These are phyloP conservation scores for Strongylocentrotus purpuratus DNA, from an alignment of 35 echinoderm and acorn worm genomes.

Conservation along the genomic window DNA sequence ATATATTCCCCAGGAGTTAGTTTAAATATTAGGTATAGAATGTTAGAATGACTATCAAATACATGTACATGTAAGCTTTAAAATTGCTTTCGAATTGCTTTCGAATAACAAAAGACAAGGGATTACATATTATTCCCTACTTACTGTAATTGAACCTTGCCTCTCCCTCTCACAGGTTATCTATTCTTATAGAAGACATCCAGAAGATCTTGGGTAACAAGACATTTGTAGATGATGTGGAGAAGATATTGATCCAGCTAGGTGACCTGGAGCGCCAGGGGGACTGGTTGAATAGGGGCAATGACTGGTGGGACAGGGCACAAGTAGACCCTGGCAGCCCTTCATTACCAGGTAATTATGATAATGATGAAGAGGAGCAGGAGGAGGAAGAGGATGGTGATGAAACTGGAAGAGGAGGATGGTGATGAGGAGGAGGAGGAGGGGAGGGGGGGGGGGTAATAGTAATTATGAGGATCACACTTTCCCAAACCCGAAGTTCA, in stretches of 20 bases:
- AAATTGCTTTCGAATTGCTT: no score
- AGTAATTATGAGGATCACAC: no score
- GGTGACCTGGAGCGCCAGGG: constrained; percentile 47
- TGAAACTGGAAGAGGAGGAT: not conserved
- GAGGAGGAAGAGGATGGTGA: no score
- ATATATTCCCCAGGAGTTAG: no score
- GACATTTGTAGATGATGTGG: constrained; percentile 50
- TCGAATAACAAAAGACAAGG: no score
- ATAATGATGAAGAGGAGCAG: not conserved
- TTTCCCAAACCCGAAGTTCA: no score
- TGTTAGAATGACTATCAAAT: no score
- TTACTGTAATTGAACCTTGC: not conserved
- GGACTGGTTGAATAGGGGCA: constrained; percentile 15
- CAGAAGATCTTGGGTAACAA: constrained; percentile 64
- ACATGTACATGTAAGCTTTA: no score
- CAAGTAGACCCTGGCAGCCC: not conserved
- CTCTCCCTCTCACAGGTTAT: constrained; percentile 40
- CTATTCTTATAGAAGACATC: constrained; percentile 64
- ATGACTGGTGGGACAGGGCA: not conserved
- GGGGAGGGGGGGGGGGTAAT: no score
- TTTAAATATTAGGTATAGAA: no score
- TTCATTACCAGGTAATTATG: constrained; percentile 31
- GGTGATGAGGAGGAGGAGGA: no score
- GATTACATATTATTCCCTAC: no score
- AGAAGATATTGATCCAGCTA: constrained; percentile 50